Evolutionary conservation across 2,888 invertebrate genomes (phyloP).

Genomic region (Diabrotica balteata): DNA sequence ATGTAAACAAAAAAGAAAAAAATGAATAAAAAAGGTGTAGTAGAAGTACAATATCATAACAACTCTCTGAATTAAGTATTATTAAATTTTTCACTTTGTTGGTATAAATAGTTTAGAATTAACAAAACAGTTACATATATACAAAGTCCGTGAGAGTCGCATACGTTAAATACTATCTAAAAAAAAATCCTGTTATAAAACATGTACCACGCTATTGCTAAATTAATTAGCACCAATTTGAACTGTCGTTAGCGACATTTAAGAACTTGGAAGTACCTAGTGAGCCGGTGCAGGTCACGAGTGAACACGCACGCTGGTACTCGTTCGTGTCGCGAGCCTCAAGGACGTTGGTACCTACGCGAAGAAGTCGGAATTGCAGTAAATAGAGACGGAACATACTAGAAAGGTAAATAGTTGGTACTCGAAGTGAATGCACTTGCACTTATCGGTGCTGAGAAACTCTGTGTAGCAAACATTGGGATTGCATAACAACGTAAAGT

Average conservation of each 20-base stretch:
- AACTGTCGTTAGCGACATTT: slow-evolving; percentile 10
- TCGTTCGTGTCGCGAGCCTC: slow-evolving; percentile 39
- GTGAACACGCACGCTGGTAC: slow-evolving; percentile 33
- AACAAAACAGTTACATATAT: too few relatives aligned
- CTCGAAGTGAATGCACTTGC: background rate
- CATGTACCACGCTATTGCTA: slow-evolving; percentile 23
- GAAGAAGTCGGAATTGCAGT: slow-evolving; percentile 2
- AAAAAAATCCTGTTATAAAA: slow-evolving; percentile 5
- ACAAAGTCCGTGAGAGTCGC: background rate
- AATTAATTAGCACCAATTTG: slow-evolving; percentile 37
- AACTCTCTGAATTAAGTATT: too few relatives aligned
- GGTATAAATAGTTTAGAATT: too few relatives aligned
- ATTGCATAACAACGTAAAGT: too few relatives aligned
- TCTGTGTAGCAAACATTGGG: too few relatives aligned
- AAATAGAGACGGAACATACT: slow-evolving; percentile 13
- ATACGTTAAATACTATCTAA: background rate
- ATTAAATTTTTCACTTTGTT: too few relatives aligned
- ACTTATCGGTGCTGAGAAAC: too few relatives aligned
- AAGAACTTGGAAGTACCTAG: slow-evolving; percentile 5
- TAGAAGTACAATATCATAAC: too few relatives aligned
- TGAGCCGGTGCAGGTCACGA: slow-evolving; percentile 10
- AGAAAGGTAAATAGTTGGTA: slow-evolving; percentile 3
- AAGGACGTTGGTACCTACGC: slow-evolving; percentile 42
- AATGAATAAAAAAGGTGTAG: too few relatives aligned
- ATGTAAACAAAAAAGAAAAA: too few relatives aligned